Evolutionary conservation across 1,140 invertebrate species (phyloP).

Genomic region (Zaprionus vittiger): DNA sequence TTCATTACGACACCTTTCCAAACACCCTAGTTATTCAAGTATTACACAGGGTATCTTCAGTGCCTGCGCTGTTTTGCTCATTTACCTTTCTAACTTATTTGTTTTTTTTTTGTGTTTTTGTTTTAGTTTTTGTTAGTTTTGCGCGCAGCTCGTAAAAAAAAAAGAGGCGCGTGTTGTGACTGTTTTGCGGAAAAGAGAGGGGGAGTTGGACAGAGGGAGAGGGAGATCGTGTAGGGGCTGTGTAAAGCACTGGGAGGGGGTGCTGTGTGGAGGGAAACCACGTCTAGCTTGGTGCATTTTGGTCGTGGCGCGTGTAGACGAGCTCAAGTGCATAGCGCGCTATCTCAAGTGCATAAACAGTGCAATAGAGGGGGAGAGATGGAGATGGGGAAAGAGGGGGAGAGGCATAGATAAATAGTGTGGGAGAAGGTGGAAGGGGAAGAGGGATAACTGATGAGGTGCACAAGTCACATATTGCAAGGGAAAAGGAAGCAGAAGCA

Average conservation of each 20-base stretch:
- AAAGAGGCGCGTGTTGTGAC: constrained; percentile 56
- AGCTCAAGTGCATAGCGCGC: constrained; percentile 55
- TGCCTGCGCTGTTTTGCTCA: background rate
- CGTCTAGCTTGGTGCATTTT: constrained; percentile 33
- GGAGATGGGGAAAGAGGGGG: background rate
- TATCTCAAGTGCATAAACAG: constrained; percentile 71
- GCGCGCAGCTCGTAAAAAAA: constrained; percentile 62
- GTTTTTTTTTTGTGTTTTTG: constrained; percentile 20
- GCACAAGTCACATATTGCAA: constrained; percentile 47
- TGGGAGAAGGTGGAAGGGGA: background rate
- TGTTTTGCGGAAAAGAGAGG: background rate
- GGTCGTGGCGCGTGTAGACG: constrained; percentile 61
- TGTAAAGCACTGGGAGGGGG: too few species aligned
- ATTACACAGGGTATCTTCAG: background rate
- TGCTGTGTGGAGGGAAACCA: background rate
- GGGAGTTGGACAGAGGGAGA: background rate
- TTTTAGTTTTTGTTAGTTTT: constrained; percentile 64
- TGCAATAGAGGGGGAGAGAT: background rate
- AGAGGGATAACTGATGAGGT: constrained; percentile 14
- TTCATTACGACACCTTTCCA: background rate
- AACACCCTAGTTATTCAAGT: background rate
- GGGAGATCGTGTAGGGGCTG: background rate
- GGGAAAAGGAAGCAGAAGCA: background rate
- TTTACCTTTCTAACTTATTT: constrained; percentile 18
- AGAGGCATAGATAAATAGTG: background rate